Base-by-base conservation (phyloP, 2,888 invertebrate genomes). In the Eupeodes latifasciatus region DNA sequence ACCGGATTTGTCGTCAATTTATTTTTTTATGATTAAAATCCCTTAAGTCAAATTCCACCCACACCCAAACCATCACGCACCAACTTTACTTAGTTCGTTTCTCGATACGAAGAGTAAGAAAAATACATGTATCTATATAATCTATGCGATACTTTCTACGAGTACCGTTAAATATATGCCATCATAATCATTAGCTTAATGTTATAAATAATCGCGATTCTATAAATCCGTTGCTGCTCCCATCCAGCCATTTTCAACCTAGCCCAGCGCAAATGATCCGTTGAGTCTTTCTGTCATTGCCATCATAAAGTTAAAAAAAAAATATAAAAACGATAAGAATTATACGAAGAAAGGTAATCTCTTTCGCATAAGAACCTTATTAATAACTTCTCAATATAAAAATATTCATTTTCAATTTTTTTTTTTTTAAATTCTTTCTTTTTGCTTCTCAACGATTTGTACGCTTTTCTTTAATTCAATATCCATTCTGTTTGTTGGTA, bases 121-220 rank as follows among this genome's bases (percentile, higher is more conserved):
- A 11, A 57, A 11, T 27, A 57, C 47, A 11, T 11, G 19, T 44
- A 10, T 16, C 0, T 12, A 47, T 6, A 27, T 47, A 66, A 19
- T 49, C 6, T 11, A 16, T 10, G 6, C 12, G 27, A 27, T 16
- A 9, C 12, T n/a, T 27, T 64, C 14, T 34, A 16, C 4, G n/a
- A 12, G 6, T 51, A 51, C n/a, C 10, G 5, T 6, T 51, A 27
- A 11, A 11, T 57, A 44, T 64, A 51, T 14, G 5, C 10, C 72
- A 72, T 77, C 80, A 84, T 82, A 67, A 81, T 88, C 85, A 88
- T 88, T 88, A 88, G 85, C 85, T 77, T 88, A 75, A 88, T 88
- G 81, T 81, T 75, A 85, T 69, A 88, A 88, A 88, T 85, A 88
- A 88, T 88, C 88, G 77, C 27, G 81, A 85, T 88, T 85, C 81